phyloP scores from a whole-genome alignment of 2,113 vertebrate genomes.

The Anthoscopus minutus region DNA sequence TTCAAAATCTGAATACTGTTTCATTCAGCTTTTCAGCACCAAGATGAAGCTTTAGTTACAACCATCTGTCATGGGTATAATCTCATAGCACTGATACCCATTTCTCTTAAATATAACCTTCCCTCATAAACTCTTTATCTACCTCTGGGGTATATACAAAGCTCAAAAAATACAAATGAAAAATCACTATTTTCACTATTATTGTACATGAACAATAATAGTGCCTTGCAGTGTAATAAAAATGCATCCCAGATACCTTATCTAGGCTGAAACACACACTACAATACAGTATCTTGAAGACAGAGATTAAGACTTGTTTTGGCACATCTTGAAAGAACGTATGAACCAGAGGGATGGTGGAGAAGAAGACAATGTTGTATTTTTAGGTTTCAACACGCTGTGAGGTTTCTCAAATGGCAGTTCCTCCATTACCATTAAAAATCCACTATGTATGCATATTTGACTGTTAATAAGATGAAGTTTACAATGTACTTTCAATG shows the following conservation, averaged over 20 bases:
- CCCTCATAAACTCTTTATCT: constrained; percentile 46
- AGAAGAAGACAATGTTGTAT: constrained; percentile 18
- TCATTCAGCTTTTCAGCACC: constrained; percentile 66
- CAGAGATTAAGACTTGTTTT: constrained; percentile 42
- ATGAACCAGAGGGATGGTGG: background rate
- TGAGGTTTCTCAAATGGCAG: constrained; percentile 23
- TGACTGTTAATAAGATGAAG: constrained; percentile 23
- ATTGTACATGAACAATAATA: constrained; percentile 20
- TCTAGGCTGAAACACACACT: background rate
- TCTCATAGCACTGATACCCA: constrained; percentile 41
- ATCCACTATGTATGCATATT: background rate
- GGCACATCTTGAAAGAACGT: constrained; percentile 29
- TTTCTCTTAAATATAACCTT: constrained; percentile 63
- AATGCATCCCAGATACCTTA: constrained; percentile 17
- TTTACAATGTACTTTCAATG: background rate
- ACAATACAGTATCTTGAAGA: constrained; percentile 1
- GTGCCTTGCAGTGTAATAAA: constrained; percentile 24
- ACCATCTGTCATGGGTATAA: constrained; percentile 48
- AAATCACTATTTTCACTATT: constrained; percentile 25
- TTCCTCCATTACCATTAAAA: constrained; percentile 10
- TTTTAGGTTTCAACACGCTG: constrained; percentile 18
- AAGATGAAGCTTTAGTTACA: constrained; percentile 62
- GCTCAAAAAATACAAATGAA: constrained; percentile 41
- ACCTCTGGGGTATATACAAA: constrained; percentile 34
- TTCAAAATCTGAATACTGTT: constrained; percentile 65